phyloP scores from a whole-genome alignment of 2,797 vertebrate genomes.

The Glyptemys insculpta region DNA sequence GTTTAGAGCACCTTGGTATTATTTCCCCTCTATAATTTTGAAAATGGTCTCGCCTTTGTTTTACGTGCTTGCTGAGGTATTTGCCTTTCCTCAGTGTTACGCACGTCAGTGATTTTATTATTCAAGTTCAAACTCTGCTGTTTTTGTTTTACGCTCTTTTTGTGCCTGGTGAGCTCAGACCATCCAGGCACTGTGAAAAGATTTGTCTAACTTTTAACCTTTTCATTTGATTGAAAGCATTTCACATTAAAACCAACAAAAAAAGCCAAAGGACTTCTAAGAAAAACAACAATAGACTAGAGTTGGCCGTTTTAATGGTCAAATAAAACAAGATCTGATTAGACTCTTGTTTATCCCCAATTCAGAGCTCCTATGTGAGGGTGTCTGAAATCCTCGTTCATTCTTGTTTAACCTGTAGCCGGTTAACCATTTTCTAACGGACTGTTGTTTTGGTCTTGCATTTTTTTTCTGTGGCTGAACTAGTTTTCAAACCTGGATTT shows the following conservation, averaged over 20 bases:
- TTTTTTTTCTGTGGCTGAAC: not conserved
- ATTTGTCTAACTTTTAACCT: constrained; percentile 7
- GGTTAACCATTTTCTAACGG: not conserved
- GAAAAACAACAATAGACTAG: not conserved
- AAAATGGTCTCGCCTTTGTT: constrained; percentile 38
- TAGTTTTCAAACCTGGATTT: not conserved
- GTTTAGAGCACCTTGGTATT: constrained; percentile 47
- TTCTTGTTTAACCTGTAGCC: not conserved
- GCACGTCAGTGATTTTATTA: not conserved
- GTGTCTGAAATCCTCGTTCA: not conserved
- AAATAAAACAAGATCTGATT: not conserved
- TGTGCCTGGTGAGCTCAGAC: not conserved
- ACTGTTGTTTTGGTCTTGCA: not conserved
- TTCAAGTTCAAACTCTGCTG: not conserved
- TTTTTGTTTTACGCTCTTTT: constrained; percentile 21
- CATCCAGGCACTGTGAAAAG: not conserved
- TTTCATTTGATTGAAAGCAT: constrained; percentile 7
- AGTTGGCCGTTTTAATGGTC: not conserved
- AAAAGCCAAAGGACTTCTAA: not conserved
- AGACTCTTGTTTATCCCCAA: not conserved
- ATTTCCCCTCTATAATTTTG: constrained; percentile 56
- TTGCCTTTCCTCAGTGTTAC: not conserved
- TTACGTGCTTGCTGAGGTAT: not conserved
- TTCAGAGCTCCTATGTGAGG: not conserved
- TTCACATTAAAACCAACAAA: not conserved